These are phyloP conservation scores for Porites lutea DNA, from an alignment of 64 coral and sea anemone genomes.

Conservation along the genomic window DNA sequence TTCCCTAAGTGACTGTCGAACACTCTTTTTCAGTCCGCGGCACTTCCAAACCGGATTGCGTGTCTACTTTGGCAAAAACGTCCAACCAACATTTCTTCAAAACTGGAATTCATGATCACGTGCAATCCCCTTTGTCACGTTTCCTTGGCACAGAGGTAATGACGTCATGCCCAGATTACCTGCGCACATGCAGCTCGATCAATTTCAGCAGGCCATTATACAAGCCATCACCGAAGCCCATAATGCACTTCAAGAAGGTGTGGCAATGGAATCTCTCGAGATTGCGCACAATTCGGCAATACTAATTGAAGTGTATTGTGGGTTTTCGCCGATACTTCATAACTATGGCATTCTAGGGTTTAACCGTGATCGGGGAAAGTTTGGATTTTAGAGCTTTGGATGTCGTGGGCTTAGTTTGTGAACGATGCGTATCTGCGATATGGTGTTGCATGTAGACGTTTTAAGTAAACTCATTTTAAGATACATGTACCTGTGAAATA, in stretches of 20 bases:
- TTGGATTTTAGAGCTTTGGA: slow-evolving; percentile 67
- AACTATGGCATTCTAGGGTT: slow-evolving; percentile 87
- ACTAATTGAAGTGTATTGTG: slow-evolving; percentile 80
- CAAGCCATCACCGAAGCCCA: slow-evolving; percentile 66
- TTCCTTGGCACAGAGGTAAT: slow-evolving; percentile 79
- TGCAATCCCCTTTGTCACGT: slow-evolving; percentile 88
- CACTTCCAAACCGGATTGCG: slow-evolving; percentile 91
- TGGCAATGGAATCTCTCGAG: slow-evolving; percentile 81
- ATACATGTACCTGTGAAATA: no score
- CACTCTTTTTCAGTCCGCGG: slow-evolving; percentile 79
- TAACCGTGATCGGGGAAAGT: slow-evolving; percentile 88
- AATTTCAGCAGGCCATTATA: slow-evolving; percentile 68
- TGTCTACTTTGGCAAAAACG: slow-evolving; percentile 83
- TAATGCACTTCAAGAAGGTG: slow-evolving; percentile 69
- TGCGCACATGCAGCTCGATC: slow-evolving; percentile 70
- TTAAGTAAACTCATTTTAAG: no score
- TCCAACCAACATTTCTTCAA: slow-evolving; percentile 65
- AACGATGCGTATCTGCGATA: no score
- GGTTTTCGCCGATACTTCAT: slow-evolving; percentile 73
- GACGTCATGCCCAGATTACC: slow-evolving; percentile 60
- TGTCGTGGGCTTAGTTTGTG: background rate
- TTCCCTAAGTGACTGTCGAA: background rate
- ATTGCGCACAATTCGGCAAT: slow-evolving; percentile 70
- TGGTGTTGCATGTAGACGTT: no score
- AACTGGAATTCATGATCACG: slow-evolving; percentile 98